These are phyloP conservation scores for Pongo pygmaeus DNA, from an alignment of 2,113 vertebrate genomes.

Conservation along the genomic window DNA sequence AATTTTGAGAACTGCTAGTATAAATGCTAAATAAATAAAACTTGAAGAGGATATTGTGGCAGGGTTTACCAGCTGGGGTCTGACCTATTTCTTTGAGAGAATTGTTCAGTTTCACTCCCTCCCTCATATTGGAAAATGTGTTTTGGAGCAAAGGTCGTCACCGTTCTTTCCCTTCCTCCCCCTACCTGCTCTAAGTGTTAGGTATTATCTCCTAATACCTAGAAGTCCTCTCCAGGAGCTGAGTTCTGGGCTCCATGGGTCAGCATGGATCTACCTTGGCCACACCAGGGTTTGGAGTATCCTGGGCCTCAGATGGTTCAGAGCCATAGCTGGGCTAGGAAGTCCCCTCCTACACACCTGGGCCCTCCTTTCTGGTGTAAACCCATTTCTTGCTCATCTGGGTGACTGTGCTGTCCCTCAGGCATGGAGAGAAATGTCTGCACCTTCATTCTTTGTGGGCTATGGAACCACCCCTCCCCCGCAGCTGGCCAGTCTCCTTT, in stretches of 20 bases:
- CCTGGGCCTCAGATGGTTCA: background rate
- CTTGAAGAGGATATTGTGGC: background rate
- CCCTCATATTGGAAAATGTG: background rate
- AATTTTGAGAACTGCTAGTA: background rate
- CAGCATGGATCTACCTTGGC: background rate
- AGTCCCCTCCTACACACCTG: background rate
- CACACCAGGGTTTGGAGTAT: background rate
- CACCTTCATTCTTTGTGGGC: background rate
- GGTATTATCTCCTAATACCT: background rate
- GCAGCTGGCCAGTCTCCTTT: background rate
- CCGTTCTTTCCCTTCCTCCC: background rate
- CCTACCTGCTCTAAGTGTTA: background rate
- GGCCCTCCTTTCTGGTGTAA: background rate
- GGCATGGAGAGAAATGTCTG: background rate
- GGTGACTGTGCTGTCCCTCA: background rate
- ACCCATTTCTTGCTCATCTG: background rate
- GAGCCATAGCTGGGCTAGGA: background rate
- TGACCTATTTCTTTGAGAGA: background rate
- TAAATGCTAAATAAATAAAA: slow-evolving; percentile 4
- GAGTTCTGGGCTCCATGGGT: background rate
- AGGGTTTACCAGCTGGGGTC: background rate
- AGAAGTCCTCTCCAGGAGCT: background rate
- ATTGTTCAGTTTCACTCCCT: background rate
- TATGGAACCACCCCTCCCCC: background rate
- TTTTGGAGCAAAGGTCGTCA: background rate